These are phyloP conservation scores for Capra hircus DNA, from an alignment of 2,113 vertebrate genomes.

Conservation along the genomic window DNA sequence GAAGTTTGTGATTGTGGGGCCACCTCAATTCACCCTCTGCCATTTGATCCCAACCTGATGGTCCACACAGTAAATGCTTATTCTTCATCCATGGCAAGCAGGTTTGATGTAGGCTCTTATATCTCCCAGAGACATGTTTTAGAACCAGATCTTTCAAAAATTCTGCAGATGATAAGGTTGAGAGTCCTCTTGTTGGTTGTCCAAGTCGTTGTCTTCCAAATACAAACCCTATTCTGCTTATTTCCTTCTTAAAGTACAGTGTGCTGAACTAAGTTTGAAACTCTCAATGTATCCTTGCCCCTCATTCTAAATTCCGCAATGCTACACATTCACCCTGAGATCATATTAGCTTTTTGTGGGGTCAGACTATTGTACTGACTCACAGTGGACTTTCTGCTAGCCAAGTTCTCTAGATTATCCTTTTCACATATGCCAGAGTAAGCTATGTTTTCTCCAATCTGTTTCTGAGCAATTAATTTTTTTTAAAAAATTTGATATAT, in stretches of 20 bases:
- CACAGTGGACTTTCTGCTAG: neutral
- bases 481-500: neutral
- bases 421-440: neutral
- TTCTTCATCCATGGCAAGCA: neutral
- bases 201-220: neutral
- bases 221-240: neutral
- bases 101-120: neutral
- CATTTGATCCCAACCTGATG: neutral
- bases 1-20: neutral
- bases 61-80: neutral
- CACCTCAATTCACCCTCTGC: neutral
- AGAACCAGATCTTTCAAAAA: neutral
- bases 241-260: neutral
- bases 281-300: neutral
- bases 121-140: neutral
- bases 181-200: neutral
- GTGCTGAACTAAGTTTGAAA: neutral
- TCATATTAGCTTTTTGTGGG: neutral
- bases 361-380: neutral
- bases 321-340: neutral
- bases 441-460: neutral
- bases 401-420: neutral
- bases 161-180: neutral
- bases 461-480: neutral
- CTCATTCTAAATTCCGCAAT: neutral